Evolutionary conservation across 2,888 invertebrate genomes (phyloP), one percentile per base, ranked within the genome.

Genomic region (Orthosia gothica): DNA sequence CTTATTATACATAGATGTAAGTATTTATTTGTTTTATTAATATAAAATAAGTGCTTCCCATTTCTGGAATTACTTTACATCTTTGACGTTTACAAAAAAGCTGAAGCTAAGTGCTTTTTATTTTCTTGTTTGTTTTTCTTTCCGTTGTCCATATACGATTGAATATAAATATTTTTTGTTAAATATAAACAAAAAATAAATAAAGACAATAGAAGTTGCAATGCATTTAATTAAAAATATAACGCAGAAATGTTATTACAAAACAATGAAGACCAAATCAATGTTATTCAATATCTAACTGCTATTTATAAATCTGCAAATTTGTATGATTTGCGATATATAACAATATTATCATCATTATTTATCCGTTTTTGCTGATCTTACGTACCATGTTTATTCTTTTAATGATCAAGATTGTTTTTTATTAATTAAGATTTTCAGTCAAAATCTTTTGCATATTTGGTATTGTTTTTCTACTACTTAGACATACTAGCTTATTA

Each of bases 1-100:
- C 66, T 72, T 82, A 66, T n/a, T 67, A 32, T 50, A 63, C n/a
- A 32, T 79, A 79, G 20, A 67, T 26, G 20, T 40, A 78, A 47
- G 13, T 40, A n/a, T 7, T 15, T 63, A 45, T 49, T 16, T 57
- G 47, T 52, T 52, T 50, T 20, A 13, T 54, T 54, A 20, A 15
- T 59, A 2, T 54, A 40, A 32, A 61, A 40, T 40, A 40, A 40
- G 71, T 71, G 26, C 45, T 71, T 55, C 55, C 54, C 16, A 23
- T 59, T 32, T 59, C 23, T 40, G 54, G 5, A 55, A 55, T 45
- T 26, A 63, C 4, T 50, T 62, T 13, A 13, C 0, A 16, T 49
- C 9, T 20, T 32, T 18, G 7, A n/a, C 2, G 15, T 26, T 26
- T 20, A 16, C 32, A 16, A 0, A 15, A 52, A 40, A 15, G 16